Evolutionary conservation across 2,113 vertebrate genomes (phyloP).

Genomic region (Antennarius striatus): DNA sequence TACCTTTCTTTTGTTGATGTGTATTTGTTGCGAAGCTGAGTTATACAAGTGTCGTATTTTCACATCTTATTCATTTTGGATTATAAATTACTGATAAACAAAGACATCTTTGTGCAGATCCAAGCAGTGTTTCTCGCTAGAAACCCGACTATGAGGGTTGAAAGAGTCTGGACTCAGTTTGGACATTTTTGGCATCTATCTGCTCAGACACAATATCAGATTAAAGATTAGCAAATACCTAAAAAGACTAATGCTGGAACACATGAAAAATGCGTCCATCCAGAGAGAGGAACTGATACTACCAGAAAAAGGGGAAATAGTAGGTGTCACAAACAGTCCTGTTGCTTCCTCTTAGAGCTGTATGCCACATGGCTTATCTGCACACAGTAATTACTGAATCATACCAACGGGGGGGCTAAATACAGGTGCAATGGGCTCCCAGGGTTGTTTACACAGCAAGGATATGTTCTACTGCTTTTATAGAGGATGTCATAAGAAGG

Average conservation of each 20-base stretch:
- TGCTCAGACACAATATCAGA: conserved; percentile 48
- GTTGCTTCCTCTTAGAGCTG: conserved; percentile 45
- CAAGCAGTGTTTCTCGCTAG: neutral
- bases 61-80: conserved; percentile 18
- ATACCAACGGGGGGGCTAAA: conserved; percentile 4
- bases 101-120: conserved; percentile 38
- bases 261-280: neutral
- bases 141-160: conserved; percentile 11
- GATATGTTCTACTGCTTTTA: neutral
- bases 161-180: neutral
- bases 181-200: conserved; percentile 5
- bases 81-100: conserved; percentile 34
- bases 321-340: conserved; percentile 28
- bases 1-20: conserved; percentile 7
- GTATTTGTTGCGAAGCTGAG: conserved; percentile 11
- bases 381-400: conserved; percentile 42
- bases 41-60: conserved; percentile 12
- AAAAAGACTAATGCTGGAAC: too few species aligned
- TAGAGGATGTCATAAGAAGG: neutral
- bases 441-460: neutral
- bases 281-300: conserved; percentile 41
- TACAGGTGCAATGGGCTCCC: neutral
- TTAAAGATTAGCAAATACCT: neutral
- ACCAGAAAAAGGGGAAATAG: conserved; percentile 51
- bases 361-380: conserved; percentile 30